Evolutionary conservation across 1,140 invertebrate genomes (phyloP).

Genomic region (Acromyrmex heyeri): DNA sequence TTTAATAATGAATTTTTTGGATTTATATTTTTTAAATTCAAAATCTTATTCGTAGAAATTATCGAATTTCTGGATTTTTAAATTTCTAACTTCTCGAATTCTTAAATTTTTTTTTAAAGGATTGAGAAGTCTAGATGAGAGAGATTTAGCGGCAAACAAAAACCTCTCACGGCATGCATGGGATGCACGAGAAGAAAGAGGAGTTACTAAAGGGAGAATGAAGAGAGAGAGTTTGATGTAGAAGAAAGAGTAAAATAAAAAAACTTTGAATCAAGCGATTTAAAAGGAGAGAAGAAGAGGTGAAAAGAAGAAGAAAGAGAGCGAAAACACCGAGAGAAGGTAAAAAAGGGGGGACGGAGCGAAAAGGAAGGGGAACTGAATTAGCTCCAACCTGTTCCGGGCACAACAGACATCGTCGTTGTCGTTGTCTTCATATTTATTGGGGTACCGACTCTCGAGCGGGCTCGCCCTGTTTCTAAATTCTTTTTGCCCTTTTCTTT

Average conservation of each 20-base stretch:
- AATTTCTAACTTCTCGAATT: not conserved
- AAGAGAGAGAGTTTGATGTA: slow-evolving; percentile 28
- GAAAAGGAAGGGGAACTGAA: slow-evolving; percentile 74
- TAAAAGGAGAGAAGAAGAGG: slow-evolving; percentile 15
- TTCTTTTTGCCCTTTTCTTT: slow-evolving; percentile 67
- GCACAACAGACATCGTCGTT: slow-evolving; percentile 81
- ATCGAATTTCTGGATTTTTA: not conserved
- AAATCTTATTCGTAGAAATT: not conserved
- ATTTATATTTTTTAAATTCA: not conserved
- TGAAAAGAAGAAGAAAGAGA: slow-evolving; percentile 22
- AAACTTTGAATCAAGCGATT: slow-evolving; percentile 64
- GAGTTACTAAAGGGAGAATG: slow-evolving; percentile 17
- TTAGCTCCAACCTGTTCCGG: slow-evolving; percentile 85
- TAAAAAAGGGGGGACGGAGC: slow-evolving; percentile 39
- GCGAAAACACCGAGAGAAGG: slow-evolving; percentile 36
- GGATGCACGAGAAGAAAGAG: slow-evolving; percentile 63
- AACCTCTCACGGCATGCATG: slow-evolving; percentile 63
- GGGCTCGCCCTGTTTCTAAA: slow-evolving; percentile 74
- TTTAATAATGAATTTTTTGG: slow-evolving; percentile 73
- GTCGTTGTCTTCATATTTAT: slow-evolving; percentile 87
- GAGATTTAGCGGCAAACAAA: slow-evolving; percentile 64
- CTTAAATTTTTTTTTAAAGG: not conserved
- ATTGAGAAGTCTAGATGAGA: slow-evolving; percentile 29
- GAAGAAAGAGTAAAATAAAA: slow-evolving; percentile 47
- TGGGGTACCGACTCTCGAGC: slow-evolving; percentile 79